Conservation (phyloP, 2,888 invertebrate species). For the Chalcis sispes region DNA sequence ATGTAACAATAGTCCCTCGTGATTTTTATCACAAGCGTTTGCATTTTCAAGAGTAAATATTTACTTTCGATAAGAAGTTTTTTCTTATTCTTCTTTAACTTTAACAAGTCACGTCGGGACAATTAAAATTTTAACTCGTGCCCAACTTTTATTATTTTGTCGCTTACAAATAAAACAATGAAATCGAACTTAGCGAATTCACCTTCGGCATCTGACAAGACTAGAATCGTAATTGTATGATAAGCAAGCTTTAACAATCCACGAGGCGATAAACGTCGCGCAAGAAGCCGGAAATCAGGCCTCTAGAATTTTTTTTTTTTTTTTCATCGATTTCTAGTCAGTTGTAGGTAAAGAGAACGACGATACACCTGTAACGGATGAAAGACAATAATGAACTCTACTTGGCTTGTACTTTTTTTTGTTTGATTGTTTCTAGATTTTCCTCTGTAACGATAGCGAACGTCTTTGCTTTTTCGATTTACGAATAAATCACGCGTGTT, state of each 20-base stretch:
- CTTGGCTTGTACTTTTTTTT: neutral
- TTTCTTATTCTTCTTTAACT: too few species aligned
- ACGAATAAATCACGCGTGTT: too few species aligned
- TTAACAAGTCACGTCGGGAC: too few species aligned
- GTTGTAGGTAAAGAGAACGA: slow-evolving; percentile 35
- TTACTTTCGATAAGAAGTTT: too few species aligned
- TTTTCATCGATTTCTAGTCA: slow-evolving; percentile 30
- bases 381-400: slow-evolving; percentile 7
- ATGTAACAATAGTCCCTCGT: too few species aligned
- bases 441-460: too few species aligned
- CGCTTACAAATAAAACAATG: slow-evolving; percentile 7
- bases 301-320: neutral
- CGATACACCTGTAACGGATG: neutral
- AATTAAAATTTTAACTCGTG: too few species aligned
- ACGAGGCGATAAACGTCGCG: neutral
- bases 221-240: slow-evolving; percentile 27
- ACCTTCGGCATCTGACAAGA: slow-evolving; percentile 1
- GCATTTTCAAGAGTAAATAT: too few species aligned
- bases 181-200: neutral
- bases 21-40: too few species aligned
- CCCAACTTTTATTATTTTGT: too few species aligned
- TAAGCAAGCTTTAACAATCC: neutral
- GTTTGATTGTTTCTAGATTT: too few species aligned
- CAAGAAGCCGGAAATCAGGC: slow-evolving; percentile 1
- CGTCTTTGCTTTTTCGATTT: too few species aligned